Base-by-base conservation (phyloP, 2,888 invertebrate genomes). In the Panopea generosa region DNA sequence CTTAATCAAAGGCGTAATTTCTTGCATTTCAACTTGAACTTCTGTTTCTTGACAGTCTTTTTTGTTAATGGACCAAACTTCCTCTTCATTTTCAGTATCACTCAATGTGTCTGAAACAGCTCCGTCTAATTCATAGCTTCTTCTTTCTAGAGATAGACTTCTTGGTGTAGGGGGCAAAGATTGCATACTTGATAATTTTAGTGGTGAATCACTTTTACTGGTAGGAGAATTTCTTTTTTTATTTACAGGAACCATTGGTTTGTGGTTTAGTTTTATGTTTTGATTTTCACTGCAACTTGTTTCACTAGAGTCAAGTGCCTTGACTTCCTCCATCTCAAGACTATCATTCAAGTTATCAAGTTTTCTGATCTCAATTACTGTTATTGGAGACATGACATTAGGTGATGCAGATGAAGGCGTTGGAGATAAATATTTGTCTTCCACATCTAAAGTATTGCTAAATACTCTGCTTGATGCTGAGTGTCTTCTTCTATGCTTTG, bases 301-400 rank as follows among this genome's bases (percentile, higher is more conserved):
- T 33, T 33, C 33, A 33, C 33, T 33, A 27, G 47, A 29, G n/a
- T 69, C 69, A 14, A 27, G 33, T 16, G 52, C 33, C n/a, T 72
- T 75, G 7, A 77, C 70, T 24, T 87, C 87, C 24, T 87, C 87
- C 0, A 81, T 75, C 33, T 90, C 90, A 3, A 89, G 33, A 61
- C 85, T 86, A 65, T 90, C 90, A 61, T 86, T 86, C 66, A 87
- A 88, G 72, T 90, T 91, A 75, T 90, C 91, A n/a, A 91, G 67
- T 52, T 87, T 86, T 2, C 84, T 82, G 0, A 88, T 84, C 69
- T 91, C 91, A 18, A 91, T 90, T 2, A 90, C 90, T 9, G 91
- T 90, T 1, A 91, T 76, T 7, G 91, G 91, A 0, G 88, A 89
- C 57, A 83, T 76, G 1, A 86, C 81, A 7, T 82, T 73, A 26